phyloP scores from a whole-genome alignment of 2,797 vertebrate genomes.

The Hafferia zeledoni region DNA sequence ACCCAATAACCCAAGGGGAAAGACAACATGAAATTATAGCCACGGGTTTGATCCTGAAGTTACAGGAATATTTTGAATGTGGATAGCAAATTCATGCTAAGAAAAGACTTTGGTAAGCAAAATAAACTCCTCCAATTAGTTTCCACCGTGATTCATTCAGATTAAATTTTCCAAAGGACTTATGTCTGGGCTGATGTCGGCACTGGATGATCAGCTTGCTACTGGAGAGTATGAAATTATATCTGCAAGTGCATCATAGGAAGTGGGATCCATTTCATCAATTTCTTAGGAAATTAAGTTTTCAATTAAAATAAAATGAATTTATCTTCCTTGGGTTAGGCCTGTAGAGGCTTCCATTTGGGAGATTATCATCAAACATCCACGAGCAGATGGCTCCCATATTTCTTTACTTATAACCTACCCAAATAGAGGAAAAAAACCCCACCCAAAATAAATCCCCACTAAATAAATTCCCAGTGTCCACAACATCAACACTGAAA shows the following conservation, averaged over 20 bases:
- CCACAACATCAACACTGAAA: neutral
- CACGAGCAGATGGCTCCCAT: conserved; percentile 15
- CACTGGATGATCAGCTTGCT: neutral
- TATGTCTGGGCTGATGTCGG: neutral
- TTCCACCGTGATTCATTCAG: neutral
- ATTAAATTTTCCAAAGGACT: neutral
- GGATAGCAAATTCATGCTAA: neutral
- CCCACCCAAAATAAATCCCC: neutral
- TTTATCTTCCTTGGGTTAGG: conserved; percentile 40
- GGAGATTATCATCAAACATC: neutral
- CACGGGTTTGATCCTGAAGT: neutral
- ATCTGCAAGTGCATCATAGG: conserved; percentile 49
- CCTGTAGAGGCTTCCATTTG: neutral
- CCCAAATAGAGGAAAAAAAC: neutral
- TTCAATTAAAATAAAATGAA: conserved; percentile 53
- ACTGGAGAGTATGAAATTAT: conserved; percentile 14
- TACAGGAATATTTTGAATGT: neutral
- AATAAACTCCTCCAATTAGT: neutral
- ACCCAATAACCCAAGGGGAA: neutral
- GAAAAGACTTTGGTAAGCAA: neutral
- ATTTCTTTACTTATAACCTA: neutral
- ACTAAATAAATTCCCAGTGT: neutral
- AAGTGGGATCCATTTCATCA: conserved; percentile 43
- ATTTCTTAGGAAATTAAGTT: conserved; percentile 58
- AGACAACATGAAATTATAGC: neutral